Evolutionary conservation across 2,888 invertebrate species (phyloP).

Genomic region (Eugnorisma glareosa): DNA sequence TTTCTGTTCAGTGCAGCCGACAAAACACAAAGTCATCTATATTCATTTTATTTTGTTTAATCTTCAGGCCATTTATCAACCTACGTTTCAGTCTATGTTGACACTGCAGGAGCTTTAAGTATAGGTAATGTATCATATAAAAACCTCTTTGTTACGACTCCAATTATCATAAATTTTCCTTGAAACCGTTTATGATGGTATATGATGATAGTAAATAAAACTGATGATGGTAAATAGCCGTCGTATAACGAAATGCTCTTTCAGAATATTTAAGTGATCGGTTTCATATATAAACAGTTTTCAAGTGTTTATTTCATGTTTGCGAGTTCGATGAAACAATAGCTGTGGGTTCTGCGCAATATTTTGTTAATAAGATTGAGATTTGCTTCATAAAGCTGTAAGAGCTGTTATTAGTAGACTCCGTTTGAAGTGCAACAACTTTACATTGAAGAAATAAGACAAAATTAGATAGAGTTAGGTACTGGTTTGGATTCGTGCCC

Average conservation of each 20-base stretch:
- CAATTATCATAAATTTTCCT: conserved; percentile 76
- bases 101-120: conserved; percentile 33
- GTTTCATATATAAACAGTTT: conserved; percentile 22
- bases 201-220: conserved; percentile 67
- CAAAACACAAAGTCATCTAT: conserved; percentile 61
- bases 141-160: conserved; percentile 61
- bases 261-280: conserved; percentile 70
- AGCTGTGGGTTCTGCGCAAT: conserved; percentile 43
- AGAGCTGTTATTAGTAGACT: background rate
- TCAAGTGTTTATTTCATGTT: conserved; percentile 21
- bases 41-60: conserved; percentile 63
- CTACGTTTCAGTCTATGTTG: conserved; percentile 38
- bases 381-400: background rate
- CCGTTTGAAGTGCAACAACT: background rate
- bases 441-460: background rate
- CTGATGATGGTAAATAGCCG: conserved; percentile 67
- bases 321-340: background rate
- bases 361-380: background rate
- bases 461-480: background rate
- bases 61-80: conserved; percentile 50
- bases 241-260: conserved; percentile 73
- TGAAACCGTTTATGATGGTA: conserved; percentile 70
- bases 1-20: conserved; percentile 74
- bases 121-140: conserved; percentile 33
- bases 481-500: background rate